These are phyloP conservation scores for Dexiosoma caninum DNA, from an alignment of 2,888 invertebrate species.

Conservation along the genomic window DNA sequence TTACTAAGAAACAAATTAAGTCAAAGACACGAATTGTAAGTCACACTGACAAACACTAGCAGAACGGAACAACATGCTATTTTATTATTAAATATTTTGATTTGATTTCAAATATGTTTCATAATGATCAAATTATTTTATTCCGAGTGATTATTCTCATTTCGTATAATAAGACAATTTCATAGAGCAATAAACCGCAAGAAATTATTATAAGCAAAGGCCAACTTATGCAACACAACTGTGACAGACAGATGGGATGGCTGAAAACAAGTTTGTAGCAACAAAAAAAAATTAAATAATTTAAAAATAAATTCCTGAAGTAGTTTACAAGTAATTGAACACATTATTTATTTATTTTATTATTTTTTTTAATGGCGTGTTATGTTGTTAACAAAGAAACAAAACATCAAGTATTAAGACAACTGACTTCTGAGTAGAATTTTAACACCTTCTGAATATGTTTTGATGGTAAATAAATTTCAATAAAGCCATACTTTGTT, in stretches of 20 bases:
- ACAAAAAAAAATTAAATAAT: too few relatives aligned
- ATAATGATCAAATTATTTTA: background rate
- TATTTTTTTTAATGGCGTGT: background rate
- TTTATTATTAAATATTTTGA: too few relatives aligned
- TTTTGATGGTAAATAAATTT: background rate
- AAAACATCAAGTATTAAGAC: background rate
- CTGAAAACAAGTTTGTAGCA: slow-evolving; percentile 3
- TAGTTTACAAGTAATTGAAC: slow-evolving; percentile 32
- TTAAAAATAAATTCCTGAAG: slow-evolving; percentile 38
- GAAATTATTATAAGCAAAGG: slow-evolving; percentile 3
- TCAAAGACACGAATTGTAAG: too few relatives aligned
- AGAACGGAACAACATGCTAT: too few relatives aligned
- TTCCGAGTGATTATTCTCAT: background rate
- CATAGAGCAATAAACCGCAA: background rate
- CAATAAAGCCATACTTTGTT: background rate
- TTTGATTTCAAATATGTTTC: too few relatives aligned
- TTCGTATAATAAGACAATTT: background rate
- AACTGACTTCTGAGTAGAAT: slow-evolving; percentile 3
- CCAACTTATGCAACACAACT: slow-evolving; percentile 23
- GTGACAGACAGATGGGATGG: background rate
- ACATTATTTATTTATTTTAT: too few relatives aligned
- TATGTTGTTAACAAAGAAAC: background rate
- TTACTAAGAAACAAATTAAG: too few relatives aligned
- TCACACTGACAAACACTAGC: too few relatives aligned
- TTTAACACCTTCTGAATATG: slow-evolving; percentile 13